These are phyloP conservation scores for Orchestes rusci DNA, from an alignment of 2,888 invertebrate genomes.

Conservation along the genomic window DNA sequence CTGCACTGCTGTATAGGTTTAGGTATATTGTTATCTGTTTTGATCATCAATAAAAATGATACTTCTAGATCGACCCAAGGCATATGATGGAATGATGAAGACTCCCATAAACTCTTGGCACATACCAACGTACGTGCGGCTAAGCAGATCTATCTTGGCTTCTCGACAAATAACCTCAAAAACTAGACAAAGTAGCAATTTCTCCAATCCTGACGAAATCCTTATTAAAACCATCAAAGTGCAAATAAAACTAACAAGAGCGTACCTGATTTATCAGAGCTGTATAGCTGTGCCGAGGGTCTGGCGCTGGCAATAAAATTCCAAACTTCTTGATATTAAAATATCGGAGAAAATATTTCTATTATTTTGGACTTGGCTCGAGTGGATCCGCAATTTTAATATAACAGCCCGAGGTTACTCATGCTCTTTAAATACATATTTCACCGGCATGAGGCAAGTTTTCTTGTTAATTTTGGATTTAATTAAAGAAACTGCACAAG, in stretches of 20 bases:
- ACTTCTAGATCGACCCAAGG: too few relatives aligned
- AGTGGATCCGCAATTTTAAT: slow-evolving; percentile 32
- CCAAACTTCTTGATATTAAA: slow-evolving; percentile 38
- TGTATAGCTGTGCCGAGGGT: slow-evolving; percentile 7
- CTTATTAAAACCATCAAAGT: not conserved
- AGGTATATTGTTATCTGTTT: too few relatives aligned
- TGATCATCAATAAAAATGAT: too few relatives aligned
- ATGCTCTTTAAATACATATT: slow-evolving; percentile 24
- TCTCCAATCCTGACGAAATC: too few relatives aligned
- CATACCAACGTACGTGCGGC: too few relatives aligned
- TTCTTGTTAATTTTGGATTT: slow-evolving; percentile 31
- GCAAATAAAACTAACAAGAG: slow-evolving; percentile 16
- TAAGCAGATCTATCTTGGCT: too few relatives aligned
- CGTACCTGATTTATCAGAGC: slow-evolving; percentile 18
- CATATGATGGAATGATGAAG: too few relatives aligned
- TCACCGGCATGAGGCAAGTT: slow-evolving; percentile 14
- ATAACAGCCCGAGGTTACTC: slow-evolving; percentile 34
- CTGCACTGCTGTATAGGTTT: too few relatives aligned
- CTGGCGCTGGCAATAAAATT: slow-evolving; percentile 31
- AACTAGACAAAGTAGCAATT: too few relatives aligned
- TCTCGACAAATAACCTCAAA: too few relatives aligned
- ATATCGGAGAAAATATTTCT: slow-evolving; percentile 37
- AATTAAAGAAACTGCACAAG: slow-evolving; percentile 26
- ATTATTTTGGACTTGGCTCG: slow-evolving; percentile 35
- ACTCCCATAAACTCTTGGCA: too few relatives aligned